Base-by-base conservation (phyloP, 2,113 vertebrate species). In the Otolemur garnettii region DNA sequence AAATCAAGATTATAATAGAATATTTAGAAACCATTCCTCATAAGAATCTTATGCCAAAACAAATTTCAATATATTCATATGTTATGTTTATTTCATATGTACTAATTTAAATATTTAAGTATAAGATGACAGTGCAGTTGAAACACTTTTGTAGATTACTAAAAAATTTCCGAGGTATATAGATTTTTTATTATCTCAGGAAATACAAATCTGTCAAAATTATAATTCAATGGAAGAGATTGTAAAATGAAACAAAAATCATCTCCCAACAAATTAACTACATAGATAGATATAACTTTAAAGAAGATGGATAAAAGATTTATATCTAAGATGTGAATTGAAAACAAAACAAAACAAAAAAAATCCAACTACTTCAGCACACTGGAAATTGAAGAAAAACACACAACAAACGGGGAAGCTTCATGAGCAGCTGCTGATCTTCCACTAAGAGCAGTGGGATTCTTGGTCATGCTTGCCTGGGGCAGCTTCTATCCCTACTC, bases 101-200 rank as follows among this genome's bases (percentile, higher is more conserved):
- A 91, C 18, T 64, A 74, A 35, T 59, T 90, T 21, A 72, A 91
- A 59, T 68, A 82, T 72, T 91, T 91, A 78, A 85, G 38, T 53
- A 22, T 21, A 71, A 79, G n/a, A 82, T 87, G 5, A 33, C 21
- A 30, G 1, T 45, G 45, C 26, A 77, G 35, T 75, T 35, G 59
- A 75, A 88, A 80, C 12, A 87, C 53, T 50, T 60, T 74, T 75
- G 22, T 59, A 75, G 9, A 19, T 79, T 71, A 72, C 28, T 64
- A 35, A 42, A 75, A 60, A n/a, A 75, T 3, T 21, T 13, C 11
- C 81, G 19, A 38, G 50, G 18, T 66, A 75, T 75, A 35, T 19
- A 6, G 4, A 26, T 53, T 50, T 68, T 81, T 68, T 57, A 42
- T 5, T 66, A 10, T 33, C 7, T 59, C 2, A 38, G 5, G 30